These are phyloP conservation scores for Pontoporia blainvillei DNA, from an alignment of 2,113 vertebrate species.

Conservation along the genomic window DNA sequence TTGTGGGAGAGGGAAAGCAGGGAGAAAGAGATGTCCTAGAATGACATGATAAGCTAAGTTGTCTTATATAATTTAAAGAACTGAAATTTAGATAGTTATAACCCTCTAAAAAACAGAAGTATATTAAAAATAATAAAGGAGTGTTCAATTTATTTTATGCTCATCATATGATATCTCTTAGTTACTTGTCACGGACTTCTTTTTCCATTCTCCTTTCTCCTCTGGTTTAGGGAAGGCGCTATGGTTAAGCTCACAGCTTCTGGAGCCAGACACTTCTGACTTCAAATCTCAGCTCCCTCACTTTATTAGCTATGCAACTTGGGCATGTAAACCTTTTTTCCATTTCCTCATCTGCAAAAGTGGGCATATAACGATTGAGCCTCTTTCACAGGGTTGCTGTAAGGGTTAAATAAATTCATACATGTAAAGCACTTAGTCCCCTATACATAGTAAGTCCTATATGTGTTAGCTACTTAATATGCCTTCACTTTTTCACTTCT, in stretches of 20 bases:
- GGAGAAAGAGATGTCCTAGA: neutral
- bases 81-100: neutral
- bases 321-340: neutral
- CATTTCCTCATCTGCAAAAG: neutral
- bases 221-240: neutral
- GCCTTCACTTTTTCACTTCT: neutral
- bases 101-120: neutral
- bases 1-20: neutral
- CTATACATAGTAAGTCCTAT: neutral
- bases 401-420: neutral
- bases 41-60: neutral
- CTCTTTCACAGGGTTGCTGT: neutral
- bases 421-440: neutral
- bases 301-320: neutral
- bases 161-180: neutral
- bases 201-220: neutral
- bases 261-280: neutral
- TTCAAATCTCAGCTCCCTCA: neutral
- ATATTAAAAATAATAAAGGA: neutral
- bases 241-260: neutral
- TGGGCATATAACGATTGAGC: neutral
- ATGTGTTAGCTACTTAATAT: neutral
- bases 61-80: neutral
- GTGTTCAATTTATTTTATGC: neutral
- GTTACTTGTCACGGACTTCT: neutral